Evolutionary conservation across 2,797 vertebrate species (phyloP), one percentile per base, ranked within the genome.

Genomic region (Scomberomorus guttatus): DNA sequence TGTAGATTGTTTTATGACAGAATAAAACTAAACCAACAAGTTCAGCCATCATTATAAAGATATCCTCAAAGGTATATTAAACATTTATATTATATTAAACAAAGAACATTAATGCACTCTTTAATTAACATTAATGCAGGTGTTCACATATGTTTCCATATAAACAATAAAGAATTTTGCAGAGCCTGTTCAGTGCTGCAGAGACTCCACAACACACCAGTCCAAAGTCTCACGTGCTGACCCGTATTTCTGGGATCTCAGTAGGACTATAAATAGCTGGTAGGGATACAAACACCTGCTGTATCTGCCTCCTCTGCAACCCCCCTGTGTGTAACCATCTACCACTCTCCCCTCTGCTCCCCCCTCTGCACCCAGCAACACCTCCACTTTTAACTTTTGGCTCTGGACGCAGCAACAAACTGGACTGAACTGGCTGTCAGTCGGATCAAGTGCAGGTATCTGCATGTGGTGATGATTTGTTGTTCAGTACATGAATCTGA

Each of bases 311-410:
- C 17, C 46, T 18, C 18, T 9, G 8, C 18, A 17, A 17, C 5
- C 46, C 5, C 46, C 46, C 42, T 11, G 24, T 67, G 37, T 39
- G 11, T 39, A 39, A 37, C 62, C 1, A 56, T 17, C 46, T 9
- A 46, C 48, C 14, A 18, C 17, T 0, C 54, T 3, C 29, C 10
- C 2, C 20, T 46, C 7, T 34, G 2, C 44, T 5, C 44, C 44
- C 44, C 44, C 5, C 44, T 22, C 44, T 17, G 3, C 57, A 37
- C 85, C 81, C 82, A 85, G 83, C 88, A 91, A 90, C 85, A 80
- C 77, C 81, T 75, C 88, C 88, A 80, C 78, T 91, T 92, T 92
- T 93, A 93, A 77, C 90, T 81, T 32, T 14, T 85, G 79, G 80
- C 79, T 77, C 58, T 17, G 55, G 25, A 25, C 14, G 57, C 83